Evolutionary conservation across 2,113 vertebrate genomes (phyloP), one percentile per base, ranked within the genome.

Genomic region (Acinonyx jubatus): DNA sequence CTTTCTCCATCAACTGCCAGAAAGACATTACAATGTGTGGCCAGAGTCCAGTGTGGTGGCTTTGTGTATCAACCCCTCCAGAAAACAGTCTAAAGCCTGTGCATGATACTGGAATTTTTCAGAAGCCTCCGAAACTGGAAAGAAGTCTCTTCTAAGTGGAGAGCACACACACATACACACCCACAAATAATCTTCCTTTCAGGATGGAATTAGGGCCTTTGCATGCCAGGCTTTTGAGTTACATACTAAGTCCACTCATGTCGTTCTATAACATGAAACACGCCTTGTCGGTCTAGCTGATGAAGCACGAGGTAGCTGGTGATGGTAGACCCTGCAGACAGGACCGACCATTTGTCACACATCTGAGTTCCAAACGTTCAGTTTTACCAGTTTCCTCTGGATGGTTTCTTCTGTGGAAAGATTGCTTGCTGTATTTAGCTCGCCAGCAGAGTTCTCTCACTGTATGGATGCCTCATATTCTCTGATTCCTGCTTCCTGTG

Each of bases 401-500:
- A 23, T 71, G 73, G 82, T 68, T 80, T 21, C 74, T n/a, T 68
- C 41, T 31, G 50, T 21, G 36, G 80, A 93, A 79, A 84, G 41
- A 69, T 4, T 21, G 38, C 80, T 41, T 14, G 4, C 31, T 36
- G 14, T 4, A 3, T 1, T 27, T 73, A 41, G 71, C 84, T 68
- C 5, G 38, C 52, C 4, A 0, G 14, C 8, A 0, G 33, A 74
- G 41, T n/a, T 74, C 13, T 38, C 50, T 61, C 0, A 0, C 36
- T n/a, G 71, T 29, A 27, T 21, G 4, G 4, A 1, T 18, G 16
- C 23, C 41, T 21, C 41, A 21, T 29, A 33, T 69, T 31, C 33
- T 66, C 50, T 27, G 5, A 5, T 27, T 45, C 45, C 68, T 29
- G 27, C 52, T 38, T 66, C 74, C 78, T 11, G 2, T 6, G 57